These are phyloP conservation scores for Octomys mimax DNA, from an alignment of 2,797 vertebrate species.

Conservation along the genomic window DNA sequence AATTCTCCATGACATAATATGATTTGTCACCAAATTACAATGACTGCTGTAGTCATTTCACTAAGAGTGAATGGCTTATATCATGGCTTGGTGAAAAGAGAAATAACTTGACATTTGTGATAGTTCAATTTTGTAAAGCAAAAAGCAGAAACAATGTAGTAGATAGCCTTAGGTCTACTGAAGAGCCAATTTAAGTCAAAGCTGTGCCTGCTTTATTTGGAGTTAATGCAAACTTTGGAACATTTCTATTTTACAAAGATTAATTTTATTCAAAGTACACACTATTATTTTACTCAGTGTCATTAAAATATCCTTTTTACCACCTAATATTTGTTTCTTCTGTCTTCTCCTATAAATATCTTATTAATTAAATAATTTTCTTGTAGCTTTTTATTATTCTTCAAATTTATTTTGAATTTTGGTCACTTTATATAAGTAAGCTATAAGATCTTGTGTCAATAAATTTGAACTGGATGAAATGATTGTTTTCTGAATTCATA, in stretches of 20 bases:
- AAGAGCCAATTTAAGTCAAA: neutral
- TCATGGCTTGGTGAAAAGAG: neutral
- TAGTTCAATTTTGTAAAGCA: neutral
- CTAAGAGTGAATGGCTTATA: neutral
- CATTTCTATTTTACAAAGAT: neutral
- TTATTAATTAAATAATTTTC: neutral
- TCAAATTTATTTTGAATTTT: neutral
- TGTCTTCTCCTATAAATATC: neutral
- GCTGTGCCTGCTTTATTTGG: neutral
- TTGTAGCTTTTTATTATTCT: neutral
- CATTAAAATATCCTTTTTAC: neutral
- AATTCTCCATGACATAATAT: conserved; percentile 15
- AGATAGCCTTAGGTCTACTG: no score
- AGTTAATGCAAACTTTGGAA: neutral
- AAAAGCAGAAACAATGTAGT: no score
- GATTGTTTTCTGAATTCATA: neutral
- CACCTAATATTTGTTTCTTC: neutral
- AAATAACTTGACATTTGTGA: neutral
- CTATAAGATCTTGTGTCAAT: neutral
- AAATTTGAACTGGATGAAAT: neutral
- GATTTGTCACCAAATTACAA: neutral
- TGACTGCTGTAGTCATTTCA: neutral
- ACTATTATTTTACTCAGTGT: neutral
- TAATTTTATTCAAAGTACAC: neutral
- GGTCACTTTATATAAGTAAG: neutral